Evolutionary conservation across 2,113 vertebrate genomes (phyloP).

Genomic region (Entomyzon cyanotis): DNA sequence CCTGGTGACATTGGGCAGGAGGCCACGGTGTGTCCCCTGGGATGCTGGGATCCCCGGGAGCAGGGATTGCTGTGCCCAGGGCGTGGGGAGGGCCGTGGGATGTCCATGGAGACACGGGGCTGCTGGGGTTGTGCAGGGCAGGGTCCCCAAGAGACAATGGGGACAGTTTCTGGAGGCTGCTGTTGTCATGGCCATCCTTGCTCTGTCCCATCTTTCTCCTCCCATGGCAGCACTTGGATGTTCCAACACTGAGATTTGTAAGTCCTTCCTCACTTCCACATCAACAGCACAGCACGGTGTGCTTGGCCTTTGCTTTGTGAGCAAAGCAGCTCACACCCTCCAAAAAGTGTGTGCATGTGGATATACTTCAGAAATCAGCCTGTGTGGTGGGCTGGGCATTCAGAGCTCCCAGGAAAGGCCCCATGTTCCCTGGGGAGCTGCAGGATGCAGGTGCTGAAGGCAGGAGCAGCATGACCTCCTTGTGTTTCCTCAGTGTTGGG

Average conservation of each 20-base stretch:
- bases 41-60: rapidly evolving
- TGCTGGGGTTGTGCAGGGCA: not conserved
- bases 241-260: rapidly evolving
- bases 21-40: rapidly evolving
- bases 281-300: rapidly evolving
- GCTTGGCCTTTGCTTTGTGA: not conserved
- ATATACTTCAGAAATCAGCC: not conserved
- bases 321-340: not conserved
- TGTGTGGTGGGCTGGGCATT: not conserved
- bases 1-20: not conserved
- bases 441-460: rapidly evolving
- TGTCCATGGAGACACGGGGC: rapidly evolving
- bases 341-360: not conserved
- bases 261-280: not conserved
- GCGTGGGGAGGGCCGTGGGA: not conserved
- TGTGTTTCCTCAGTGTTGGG: not conserved
- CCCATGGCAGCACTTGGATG: not conserved
- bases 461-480: not conserved
- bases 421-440: rapidly evolving
- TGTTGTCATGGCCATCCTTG: not conserved
- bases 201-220: not conserved
- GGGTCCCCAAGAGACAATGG: not conserved
- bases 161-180: not conserved
- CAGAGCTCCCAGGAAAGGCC: not conserved
- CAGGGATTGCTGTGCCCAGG: not conserved